phyloP scores from a whole-genome alignment of 2,113 vertebrate genomes.

The Ovis canadensis region DNA sequence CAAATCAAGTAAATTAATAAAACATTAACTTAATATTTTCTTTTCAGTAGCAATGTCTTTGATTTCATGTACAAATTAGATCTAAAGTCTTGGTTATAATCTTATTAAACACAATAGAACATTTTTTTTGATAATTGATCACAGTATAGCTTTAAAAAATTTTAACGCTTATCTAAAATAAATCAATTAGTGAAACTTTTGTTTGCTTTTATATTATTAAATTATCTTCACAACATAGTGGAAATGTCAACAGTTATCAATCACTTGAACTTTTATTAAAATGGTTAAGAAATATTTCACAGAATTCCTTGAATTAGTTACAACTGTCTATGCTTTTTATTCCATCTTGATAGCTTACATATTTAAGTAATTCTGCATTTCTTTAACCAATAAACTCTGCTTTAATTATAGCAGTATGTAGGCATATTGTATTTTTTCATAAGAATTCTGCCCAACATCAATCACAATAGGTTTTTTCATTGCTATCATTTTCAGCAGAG shows the following conservation, averaged over 20 bases:
- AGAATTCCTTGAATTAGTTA: conserved; percentile 30
- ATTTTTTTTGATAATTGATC: not conserved
- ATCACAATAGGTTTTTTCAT: not conserved
- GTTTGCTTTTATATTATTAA: conserved; percentile 51
- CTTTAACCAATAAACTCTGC: conserved; percentile 62
- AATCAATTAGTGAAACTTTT: conserved; percentile 25
- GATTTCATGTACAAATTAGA: not conserved
- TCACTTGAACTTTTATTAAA: conserved; percentile 51
- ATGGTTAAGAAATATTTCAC: conserved; percentile 51
- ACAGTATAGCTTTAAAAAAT: conserved; percentile 29
- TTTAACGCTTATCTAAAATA: conserved; percentile 45
- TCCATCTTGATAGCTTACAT: not conserved
- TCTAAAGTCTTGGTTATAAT: conserved; percentile 36
- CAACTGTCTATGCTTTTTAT: not conserved
- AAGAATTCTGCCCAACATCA: not conserved
- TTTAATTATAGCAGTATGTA: conserved; percentile 26
- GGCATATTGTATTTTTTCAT: not conserved
- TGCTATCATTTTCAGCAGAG: not conserved
- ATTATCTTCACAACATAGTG: conserved; percentile 25
- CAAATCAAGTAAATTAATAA: conserved; percentile 19
- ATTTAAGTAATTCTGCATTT: conserved; percentile 51
- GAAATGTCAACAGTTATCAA: conserved; percentile 52
- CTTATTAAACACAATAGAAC: conserved; percentile 33
- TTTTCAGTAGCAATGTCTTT: not conserved
- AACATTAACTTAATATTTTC: not conserved